Evolutionary conservation across 2,113 vertebrate species (phyloP).

Genomic region (Amblyornis subalaris): DNA sequence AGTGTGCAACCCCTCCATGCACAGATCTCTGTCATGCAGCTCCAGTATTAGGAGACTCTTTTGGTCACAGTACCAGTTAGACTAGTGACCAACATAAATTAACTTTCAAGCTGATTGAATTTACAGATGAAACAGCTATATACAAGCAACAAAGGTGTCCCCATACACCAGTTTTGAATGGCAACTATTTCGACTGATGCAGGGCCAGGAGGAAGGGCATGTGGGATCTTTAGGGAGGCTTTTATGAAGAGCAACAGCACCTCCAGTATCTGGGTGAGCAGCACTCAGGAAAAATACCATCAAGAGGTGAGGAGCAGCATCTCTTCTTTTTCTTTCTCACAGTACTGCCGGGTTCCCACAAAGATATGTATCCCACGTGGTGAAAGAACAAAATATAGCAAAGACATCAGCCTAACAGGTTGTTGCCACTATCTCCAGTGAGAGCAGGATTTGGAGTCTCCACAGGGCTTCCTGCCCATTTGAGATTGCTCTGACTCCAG

Average conservation of each 20-base stretch:
- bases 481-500: background rate
- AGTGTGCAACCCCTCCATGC: accelerated
- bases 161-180: background rate
- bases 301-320: background rate
- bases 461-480: accelerated
- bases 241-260: background rate
- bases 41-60: background rate
- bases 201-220: background rate
- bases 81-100: background rate
- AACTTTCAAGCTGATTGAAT: background rate
- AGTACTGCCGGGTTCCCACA: background rate
- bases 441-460: background rate
- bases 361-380: background rate
- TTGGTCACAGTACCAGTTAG: background rate
- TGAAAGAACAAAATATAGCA: background rate
- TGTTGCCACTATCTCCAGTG: background rate
- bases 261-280: background rate
- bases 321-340: background rate
- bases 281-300: background rate
- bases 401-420: background rate
- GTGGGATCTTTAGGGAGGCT: background rate
- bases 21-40: background rate
- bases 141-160: background rate
- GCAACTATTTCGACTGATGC: background rate
- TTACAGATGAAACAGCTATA: background rate